phyloP scores from a whole-genome alignment of 1,140 invertebrate genomes.

The Arctopsyche grandis region DNA sequence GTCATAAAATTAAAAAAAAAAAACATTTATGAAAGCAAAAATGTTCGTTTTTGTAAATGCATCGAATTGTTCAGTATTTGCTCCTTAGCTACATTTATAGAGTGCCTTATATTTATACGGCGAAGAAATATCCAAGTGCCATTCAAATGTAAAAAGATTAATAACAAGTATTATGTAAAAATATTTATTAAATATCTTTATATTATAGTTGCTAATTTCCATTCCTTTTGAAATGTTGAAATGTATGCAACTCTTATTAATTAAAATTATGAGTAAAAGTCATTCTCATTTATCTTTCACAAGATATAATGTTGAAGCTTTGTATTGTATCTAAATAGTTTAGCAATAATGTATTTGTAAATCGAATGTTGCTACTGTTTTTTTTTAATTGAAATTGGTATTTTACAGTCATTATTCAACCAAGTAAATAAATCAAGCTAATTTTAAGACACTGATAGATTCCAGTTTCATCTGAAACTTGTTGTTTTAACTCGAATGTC shows the following conservation, averaged over 20 bases:
- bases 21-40: no score
- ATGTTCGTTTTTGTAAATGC: no score
- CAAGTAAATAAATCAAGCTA: no score
- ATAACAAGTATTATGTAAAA: background rate
- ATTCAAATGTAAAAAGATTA: background rate
- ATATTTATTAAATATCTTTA: background rate
- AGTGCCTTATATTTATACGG: background rate
- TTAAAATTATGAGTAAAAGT: no score
- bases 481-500: no score
- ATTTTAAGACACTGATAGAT: no score
- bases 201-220: conserved; percentile 5
- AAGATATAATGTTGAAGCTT: background rate
- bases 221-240: conserved; percentile 14
- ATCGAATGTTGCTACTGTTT: no score
- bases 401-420: no score
- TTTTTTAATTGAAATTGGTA: no score
- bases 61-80: background rate
- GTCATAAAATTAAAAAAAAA: no score
- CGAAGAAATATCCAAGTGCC: background rate
- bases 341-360: no score
- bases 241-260: background rate
- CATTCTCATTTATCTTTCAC: background rate
- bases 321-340: background rate
- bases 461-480: no score
- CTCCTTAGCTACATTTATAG: background rate